These are phyloP conservation scores for Phymatocera aterrima DNA, from an alignment of 2,888 invertebrate species.

Conservation along the genomic window DNA sequence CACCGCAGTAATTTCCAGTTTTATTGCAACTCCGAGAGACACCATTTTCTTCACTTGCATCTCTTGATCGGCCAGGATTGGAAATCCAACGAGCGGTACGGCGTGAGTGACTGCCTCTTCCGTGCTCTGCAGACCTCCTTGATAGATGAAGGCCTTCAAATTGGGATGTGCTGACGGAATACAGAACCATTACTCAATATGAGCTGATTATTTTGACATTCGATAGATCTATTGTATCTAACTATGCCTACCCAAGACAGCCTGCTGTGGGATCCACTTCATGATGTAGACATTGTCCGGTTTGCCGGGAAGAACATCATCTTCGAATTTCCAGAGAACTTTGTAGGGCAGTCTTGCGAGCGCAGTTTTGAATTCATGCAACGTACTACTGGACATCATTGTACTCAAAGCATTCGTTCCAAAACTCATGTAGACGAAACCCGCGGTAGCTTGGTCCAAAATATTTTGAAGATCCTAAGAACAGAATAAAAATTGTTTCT, in stretches of 20 bases:
- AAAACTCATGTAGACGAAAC: constrained; percentile 76
- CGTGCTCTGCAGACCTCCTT: constrained; percentile 62
- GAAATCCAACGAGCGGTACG: constrained; percentile 61
- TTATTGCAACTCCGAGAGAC: constrained; percentile 52
- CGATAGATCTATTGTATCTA: too few relatives aligned
- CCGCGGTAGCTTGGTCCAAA: constrained; percentile 72
- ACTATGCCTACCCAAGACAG: constrained; percentile 69
- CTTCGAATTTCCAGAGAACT: constrained; percentile 76
- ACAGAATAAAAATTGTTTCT: not conserved
- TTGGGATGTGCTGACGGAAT: constrained; percentile 59
- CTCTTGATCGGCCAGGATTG: constrained; percentile 60
- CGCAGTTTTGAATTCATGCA: constrained; percentile 71
- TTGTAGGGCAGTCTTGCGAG: constrained; percentile 73
- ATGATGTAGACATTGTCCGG: constrained; percentile 74
- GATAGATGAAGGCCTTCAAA: constrained; percentile 59
- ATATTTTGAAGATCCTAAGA: constrained; percentile 66
- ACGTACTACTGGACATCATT: constrained; percentile 71
- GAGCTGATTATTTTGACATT: too few relatives aligned
- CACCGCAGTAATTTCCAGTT: constrained; percentile 49
- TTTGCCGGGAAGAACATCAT: constrained; percentile 65
- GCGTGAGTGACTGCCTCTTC: constrained; percentile 59
- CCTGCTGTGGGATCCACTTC: constrained; percentile 74
- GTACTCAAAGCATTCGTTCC: constrained; percentile 75
- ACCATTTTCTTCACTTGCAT: constrained; percentile 50
- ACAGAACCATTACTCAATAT: not conserved